Evolutionary conservation across 2,113 vertebrate species (phyloP).

Genomic region (Vireo altiloquus): DNA sequence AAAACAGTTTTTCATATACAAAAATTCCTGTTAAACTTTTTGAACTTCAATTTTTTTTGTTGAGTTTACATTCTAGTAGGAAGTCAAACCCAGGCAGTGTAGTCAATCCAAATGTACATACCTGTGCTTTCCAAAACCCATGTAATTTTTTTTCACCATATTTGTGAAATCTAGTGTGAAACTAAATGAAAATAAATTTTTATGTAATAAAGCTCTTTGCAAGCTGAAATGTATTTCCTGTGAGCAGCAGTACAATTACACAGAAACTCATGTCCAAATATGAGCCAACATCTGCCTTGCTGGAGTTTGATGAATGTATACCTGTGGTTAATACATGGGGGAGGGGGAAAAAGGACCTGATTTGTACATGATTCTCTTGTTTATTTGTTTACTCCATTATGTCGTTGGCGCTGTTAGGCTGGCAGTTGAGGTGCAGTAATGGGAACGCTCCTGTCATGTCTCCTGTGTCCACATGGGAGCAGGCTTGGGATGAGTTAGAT

Average conservation of each 20-base stretch:
- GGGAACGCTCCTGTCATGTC: neutral
- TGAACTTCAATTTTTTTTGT: neutral
- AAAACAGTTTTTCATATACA: neutral
- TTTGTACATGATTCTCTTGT: neutral
- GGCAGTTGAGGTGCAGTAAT: rapidly evolving
- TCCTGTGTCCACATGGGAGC: slow-evolving; percentile 19
- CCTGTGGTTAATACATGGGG: neutral
- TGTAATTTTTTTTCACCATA: neutral
- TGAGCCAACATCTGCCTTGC: neutral
- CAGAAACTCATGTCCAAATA: neutral
- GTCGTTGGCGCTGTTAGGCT: neutral
- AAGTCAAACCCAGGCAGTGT: neutral
- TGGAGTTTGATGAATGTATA: neutral
- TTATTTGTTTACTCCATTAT: neutral
- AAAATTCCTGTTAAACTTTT: neutral
- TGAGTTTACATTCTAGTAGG: neutral
- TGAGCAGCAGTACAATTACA: neutral
- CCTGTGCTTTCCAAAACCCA: neutral
- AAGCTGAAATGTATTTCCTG: neutral
- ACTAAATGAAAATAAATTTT: neutral
- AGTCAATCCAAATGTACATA: neutral
- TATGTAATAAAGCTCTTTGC: neutral
- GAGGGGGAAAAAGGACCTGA: rapidly evolving
- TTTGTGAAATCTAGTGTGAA: neutral
- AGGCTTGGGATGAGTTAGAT: neutral